Evolutionary conservation across 2,113 vertebrate genomes (phyloP).

Genomic region (Ctenomys sociabilis): DNA sequence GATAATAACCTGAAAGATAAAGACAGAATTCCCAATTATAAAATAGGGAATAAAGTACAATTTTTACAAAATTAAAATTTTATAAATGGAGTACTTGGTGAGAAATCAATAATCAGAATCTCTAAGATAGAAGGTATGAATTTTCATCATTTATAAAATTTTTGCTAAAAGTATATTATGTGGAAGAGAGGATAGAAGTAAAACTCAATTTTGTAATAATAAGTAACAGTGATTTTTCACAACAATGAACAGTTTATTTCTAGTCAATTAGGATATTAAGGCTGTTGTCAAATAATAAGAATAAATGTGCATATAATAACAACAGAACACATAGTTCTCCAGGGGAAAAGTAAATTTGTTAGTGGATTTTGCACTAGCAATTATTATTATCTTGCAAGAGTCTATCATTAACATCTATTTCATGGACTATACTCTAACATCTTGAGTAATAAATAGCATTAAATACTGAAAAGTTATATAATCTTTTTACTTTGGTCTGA

Average conservation of each 20-base stretch:
- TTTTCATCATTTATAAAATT: neutral
- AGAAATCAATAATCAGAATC: slow-evolving; percentile 1
- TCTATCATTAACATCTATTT: neutral
- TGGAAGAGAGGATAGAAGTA: neutral
- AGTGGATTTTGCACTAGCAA: neutral
- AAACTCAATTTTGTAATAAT: neutral
- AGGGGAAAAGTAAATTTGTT: neutral
- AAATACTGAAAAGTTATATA: neutral
- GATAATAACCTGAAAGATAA: neutral
- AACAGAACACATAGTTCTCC: neutral
- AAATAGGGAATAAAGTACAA: neutral
- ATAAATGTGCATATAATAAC: neutral
- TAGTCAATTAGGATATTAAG: neutral
- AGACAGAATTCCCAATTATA: neutral
- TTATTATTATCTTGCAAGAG: neutral
- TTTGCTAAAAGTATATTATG: slow-evolving; percentile 1
- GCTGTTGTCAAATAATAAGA: neutral
- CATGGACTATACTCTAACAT: neutral
- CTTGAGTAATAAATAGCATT: neutral
- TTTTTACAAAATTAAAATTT: slow-evolving; percentile 1
- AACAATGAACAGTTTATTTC: neutral
- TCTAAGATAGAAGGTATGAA: neutral
- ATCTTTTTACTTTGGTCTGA: neutral
- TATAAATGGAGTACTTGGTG: neutral
- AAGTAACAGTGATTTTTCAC: neutral